Evolutionary conservation across 2,113 vertebrate species (phyloP).

Genomic region (Thomomys bottae): DNA sequence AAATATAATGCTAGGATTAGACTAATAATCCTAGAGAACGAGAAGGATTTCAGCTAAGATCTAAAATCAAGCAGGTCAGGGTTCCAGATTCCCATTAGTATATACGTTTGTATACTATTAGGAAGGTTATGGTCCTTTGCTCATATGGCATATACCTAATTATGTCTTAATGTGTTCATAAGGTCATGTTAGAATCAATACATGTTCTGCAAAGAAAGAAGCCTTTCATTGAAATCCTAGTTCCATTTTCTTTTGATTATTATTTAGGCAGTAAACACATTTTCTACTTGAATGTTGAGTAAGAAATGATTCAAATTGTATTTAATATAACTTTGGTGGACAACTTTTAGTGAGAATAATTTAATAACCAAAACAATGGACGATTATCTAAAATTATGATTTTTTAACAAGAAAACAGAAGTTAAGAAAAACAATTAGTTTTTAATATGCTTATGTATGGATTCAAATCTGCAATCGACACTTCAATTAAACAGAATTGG

Average conservation of each 20-base stretch:
- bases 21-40: not conserved
- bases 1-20: not conserved
- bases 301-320: slow-evolving; percentile 48
- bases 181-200: slow-evolving; percentile 53
- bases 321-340: slow-evolving; percentile 68
- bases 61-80: not conserved
- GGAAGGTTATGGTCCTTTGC: not conserved
- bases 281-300: slow-evolving; percentile 40
- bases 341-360: slow-evolving; percentile 34
- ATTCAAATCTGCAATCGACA: slow-evolving; percentile 18
- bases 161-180: not conserved
- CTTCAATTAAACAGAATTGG: slow-evolving; percentile 39
- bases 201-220: slow-evolving; percentile 50
- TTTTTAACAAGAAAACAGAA: slow-evolving; percentile 54
- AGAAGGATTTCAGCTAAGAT: slow-evolving; percentile 37
- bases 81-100: slow-evolving; percentile 47
- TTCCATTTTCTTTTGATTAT: slow-evolving; percentile 40
- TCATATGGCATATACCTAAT: not conserved
- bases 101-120: not conserved
- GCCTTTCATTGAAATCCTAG: not conserved
- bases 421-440: slow-evolving; percentile 8
- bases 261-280: slow-evolving; percentile 64
- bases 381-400: slow-evolving; percentile 49
- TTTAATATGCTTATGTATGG: slow-evolving; percentile 33
- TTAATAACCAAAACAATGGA: slow-evolving; percentile 49